Evolutionary conservation across 2,797 vertebrate species (phyloP), one percentile per base, ranked within the genome.

Genomic region (Orestias chungarensis): DNA sequence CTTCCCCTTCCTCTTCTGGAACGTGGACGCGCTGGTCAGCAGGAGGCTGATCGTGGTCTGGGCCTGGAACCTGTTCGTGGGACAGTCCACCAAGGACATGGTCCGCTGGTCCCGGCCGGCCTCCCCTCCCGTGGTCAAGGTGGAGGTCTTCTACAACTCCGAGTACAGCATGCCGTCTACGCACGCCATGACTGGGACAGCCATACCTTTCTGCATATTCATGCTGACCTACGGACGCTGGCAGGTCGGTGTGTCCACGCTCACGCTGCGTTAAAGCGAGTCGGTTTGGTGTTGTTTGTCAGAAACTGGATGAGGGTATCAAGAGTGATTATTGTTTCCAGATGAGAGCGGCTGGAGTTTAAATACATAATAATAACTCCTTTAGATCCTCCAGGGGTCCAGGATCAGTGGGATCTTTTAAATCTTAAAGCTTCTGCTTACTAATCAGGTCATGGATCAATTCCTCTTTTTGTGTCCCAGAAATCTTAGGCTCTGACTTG

Each of bases 101-200:
- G 85, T 99, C 74, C 95, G 98, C 75, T 97, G 96, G 97, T 97
- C 97, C 44, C 93, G 98, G 68, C 98, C 98, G 4, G 95, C 97
- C 27, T 98, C 98, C 25, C 98, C 98, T 3, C 98, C 98, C 0
- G 98, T 98, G 80, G 94, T 98, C 64, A 99, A 99, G 91, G 93
- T 99, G 92, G 98, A 99, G 89, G 94, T 99, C 73, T 98, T 98
- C 93, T 99, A 99, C 92, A 97, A 98, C 94, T 96, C 97, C 0
- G 98, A 99, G 92, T 99, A 99, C 95, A 96, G 98, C 93, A 97
- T 99, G 97, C 98, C 98, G 15, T 99, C 98, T 78, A 99, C 97
- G 0, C 98, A 99, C 80, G 98, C 98, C 84, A 99, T 99, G 98
- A 96, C 98, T 0, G 98, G 97, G 77, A 98, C 98, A 0, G 96